Evolutionary conservation across 1,140 invertebrate species (phyloP), one percentile per base, ranked within the genome.

Genomic region (Telenomus remus): DNA sequence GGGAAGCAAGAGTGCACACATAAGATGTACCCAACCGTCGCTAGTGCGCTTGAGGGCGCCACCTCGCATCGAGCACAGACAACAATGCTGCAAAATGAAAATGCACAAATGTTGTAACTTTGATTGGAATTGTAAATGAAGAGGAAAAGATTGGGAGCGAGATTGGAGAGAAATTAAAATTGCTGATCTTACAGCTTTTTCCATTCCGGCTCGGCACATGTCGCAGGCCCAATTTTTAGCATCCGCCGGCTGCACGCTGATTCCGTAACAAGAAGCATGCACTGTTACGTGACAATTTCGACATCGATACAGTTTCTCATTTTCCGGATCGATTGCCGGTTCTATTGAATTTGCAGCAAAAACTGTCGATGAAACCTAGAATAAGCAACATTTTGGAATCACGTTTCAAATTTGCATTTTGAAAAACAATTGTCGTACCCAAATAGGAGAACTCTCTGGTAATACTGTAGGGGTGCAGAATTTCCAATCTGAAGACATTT

Each of bases 21-120:
- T 64, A 15, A 91, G 81, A 48, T 92, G 91, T 13, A 88, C 89
- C 90, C 90, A 91, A 3, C 89, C 86, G 57, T 91, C 89, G 37
- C 85, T 90, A 7, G 91, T 91, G 14, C 87, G 82, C 77, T 93
- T 93, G 19, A 93, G 77, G 6, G 92, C 91, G 35, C 92, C 92
- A 14, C 92, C 91, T 47, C 89, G 81, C 79, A 92, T 84, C 13
- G 87, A 86, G 81, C 92, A 93, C 47, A 93, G 75, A 53, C 87
- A 88, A 56, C 88, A 89, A 59, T 79, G 85, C 86, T 89, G 47
- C 4, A 82, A 78, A 79, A 57, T 68, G 5, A 2, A 39, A 39
- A 39, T 11, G n/a, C 1, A 27, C 19, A 27, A 27, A 27, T 6
- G 6, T 1, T 3, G 19, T 3, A 27, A 27, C n/a, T n/a, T n/a